These are phyloP conservation scores for Pseudolycoriella hygida DNA, from an alignment of 2,888 invertebrate species.

Conservation along the genomic window DNA sequence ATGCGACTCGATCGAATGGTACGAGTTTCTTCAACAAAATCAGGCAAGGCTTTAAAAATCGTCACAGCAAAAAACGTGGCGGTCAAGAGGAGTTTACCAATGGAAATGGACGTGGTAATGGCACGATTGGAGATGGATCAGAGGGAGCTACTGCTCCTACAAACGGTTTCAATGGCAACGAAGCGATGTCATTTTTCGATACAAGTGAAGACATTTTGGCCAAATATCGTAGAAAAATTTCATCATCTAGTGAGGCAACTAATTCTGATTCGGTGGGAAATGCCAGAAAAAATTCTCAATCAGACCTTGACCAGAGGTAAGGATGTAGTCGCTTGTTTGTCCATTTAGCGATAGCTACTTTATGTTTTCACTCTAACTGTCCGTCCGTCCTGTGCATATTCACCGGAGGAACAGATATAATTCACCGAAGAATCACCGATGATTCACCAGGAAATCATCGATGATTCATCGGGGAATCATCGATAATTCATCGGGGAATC, in stretches of 20 bases:
- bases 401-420: too few relatives aligned
- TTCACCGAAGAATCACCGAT: too few relatives aligned
- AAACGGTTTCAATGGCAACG: conserved; percentile 19
- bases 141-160: background rate
- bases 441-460: too few relatives aligned
- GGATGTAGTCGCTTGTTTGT: conserved; percentile 9
- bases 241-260: conserved; percentile 34
- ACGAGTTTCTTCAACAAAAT: conserved; percentile 56
- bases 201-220: conserved; percentile 85
- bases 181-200: conserved; percentile 28
- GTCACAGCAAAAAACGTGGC: conserved; percentile 28
- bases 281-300: conserved; percentile 18
- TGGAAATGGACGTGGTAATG: background rate
- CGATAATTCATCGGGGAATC: too few relatives aligned
- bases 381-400: too few relatives aligned
- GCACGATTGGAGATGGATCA: background rate
- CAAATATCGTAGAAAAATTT: conserved; percentile 66
- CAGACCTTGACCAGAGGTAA: conserved; percentile 28
- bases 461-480: too few relatives aligned
- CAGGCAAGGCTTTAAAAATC: conserved; percentile 46
- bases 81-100: conserved; percentile 10
- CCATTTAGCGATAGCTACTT: too few relatives aligned
- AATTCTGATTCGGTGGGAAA: conserved; percentile 28
- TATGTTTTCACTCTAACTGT: too few relatives aligned
- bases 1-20: conserved; percentile 21